phyloP scores from a whole-genome alignment of 2,888 invertebrate species.

The Platynereis dumerilii region DNA sequence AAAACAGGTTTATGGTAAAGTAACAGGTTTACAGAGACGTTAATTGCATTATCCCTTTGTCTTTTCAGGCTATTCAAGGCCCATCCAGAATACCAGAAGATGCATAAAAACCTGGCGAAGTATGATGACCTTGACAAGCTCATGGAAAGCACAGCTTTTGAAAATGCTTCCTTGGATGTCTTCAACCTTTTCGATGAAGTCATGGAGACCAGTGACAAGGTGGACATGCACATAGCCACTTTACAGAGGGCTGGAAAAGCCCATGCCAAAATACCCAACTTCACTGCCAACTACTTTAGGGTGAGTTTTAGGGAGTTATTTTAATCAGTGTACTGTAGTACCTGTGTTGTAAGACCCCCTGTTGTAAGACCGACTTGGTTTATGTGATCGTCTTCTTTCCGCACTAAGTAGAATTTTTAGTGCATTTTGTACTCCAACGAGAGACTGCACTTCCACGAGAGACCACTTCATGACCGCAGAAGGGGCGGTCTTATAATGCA shows the following conservation, averaged over 20 bases:
- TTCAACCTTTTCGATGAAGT: slow-evolving; percentile 49
- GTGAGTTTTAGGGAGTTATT: slow-evolving; percentile 18
- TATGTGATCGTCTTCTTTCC: too few relatives aligned
- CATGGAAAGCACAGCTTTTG: slow-evolving; percentile 43
- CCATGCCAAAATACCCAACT: slow-evolving; percentile 32
- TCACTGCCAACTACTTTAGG: slow-evolving; percentile 34
- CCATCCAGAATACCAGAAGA: slow-evolving; percentile 40
- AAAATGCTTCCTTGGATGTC: slow-evolving; percentile 43
- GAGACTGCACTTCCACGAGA: too few relatives aligned
- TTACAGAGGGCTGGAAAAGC: slow-evolving; percentile 28
- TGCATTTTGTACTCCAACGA: too few relatives aligned
- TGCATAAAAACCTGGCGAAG: slow-evolving; percentile 38
- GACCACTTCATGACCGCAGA: too few relatives aligned
- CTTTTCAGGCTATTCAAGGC: slow-evolving; percentile 42
- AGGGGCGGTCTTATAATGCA: too few relatives aligned
- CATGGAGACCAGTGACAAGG: slow-evolving; percentile 44
- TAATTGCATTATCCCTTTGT: not conserved
- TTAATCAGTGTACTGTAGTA: not conserved
- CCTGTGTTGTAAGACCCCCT: too few relatives aligned
- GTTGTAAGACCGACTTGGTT: too few relatives aligned
- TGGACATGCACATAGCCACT: slow-evolving; percentile 41
- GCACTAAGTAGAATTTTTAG: too few relatives aligned
- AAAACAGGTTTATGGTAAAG: too few relatives aligned
- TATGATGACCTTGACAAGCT: slow-evolving; percentile 44
- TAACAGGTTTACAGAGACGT: too few relatives aligned